Base-by-base conservation (phyloP, 1,140 invertebrate genomes). In the Drosophila leontia region DNA sequence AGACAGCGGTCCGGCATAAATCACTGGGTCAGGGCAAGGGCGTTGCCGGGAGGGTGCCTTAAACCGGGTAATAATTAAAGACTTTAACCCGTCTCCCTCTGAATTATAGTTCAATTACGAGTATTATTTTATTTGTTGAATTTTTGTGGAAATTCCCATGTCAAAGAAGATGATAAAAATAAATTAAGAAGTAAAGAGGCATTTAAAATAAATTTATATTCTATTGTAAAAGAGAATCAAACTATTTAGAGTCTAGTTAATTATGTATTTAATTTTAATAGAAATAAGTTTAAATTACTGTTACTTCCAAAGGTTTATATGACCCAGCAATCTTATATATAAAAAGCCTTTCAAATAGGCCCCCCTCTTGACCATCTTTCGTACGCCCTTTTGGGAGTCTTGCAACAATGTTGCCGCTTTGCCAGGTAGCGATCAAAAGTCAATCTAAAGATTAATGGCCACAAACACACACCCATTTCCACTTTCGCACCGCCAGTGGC, bases 401-500 rank as follows among this genome's bases (percentile, higher is more conserved):
- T 44, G 67, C 58, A 75, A 86, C 77, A 90, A 74, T 86, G 86
- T 82, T 82, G 55, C 63, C 19, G 1, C n/a, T 17, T 26, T 26
- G 41, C 13, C 62, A 56, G 63, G 47, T 44, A 53, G 19, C 53
- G 42, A 56, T 62, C 44, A 59, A 17, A 39, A 63, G 32, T 56
- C 75, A 55, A 50, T 51, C 19, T 15, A 8, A 51, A 69, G 55
- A 56, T 78, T 77, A 47, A 26, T 65, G 35, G 17, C 29, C 44
- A 26, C 41, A n/a, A 42, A 50, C 39, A 26, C 50, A 44, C 45
- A 50, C 56, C 60, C 55, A 9, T 34, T 65, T 39, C 45, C 39
- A 34, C 3, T 77, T 34, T 57, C 37, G 23, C 51, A 51, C 42
- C 45, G 64, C 29, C 74, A 94, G 94, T 94, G 53, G 93, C 94